Evolutionary conservation across 2,113 vertebrate genomes (phyloP).

Genomic region (Triplophysa rosa): DNA sequence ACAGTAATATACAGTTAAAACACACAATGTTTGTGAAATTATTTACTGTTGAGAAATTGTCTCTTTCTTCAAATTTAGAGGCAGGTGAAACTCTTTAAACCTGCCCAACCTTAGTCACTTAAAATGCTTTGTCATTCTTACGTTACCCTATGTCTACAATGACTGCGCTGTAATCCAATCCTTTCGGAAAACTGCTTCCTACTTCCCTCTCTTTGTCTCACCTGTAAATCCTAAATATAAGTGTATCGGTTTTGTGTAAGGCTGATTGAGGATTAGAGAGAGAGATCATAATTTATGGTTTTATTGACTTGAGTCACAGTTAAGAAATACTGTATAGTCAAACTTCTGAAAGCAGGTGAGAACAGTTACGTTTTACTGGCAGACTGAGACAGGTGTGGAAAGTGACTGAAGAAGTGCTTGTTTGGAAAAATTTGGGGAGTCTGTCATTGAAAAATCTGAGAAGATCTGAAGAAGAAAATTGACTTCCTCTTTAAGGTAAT

Average conservation of each 20-base stretch:
- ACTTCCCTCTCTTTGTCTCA: constrained; percentile 12
- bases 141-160: not conserved
- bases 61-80: not conserved
- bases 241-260: not conserved
- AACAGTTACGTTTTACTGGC: not conserved
- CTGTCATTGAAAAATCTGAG: not conserved
- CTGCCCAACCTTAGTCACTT: not conserved
- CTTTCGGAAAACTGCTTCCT: not conserved
- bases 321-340: not conserved
- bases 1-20: too few relatives aligned
- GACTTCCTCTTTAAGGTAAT: not conserved
- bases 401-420: not conserved
- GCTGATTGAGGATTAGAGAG: not conserved
- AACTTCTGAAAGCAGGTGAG: not conserved
- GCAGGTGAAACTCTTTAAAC: not conserved
- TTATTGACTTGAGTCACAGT: constrained; percentile 11
- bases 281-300: constrained; percentile 10
- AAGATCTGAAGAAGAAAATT: not conserved
- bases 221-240: not conserved
- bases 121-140: constrained; percentile 29
- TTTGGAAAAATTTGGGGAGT: not conserved
- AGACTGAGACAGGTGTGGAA: not conserved
- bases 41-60: too few relatives aligned
- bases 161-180: constrained; percentile 5
- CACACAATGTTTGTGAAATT: too few relatives aligned